These are phyloP conservation scores for Mus musculus DNA, from an alignment of 2,113 vertebrate species.

Conservation along the genomic window GRCm39 chr12:74121501-74122000, in stretches of 20 bases:
- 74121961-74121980: slow-evolving; percentile 77
- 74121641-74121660: neutral
- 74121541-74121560: neutral
- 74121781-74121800: slow-evolving; percentile 29
- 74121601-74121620: neutral
- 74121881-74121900: slow-evolving; percentile 45
- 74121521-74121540: neutral
- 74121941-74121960: slow-evolving; percentile 36
- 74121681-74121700: neutral
- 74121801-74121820: slow-evolving; percentile 72
- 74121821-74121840: slow-evolving; percentile 82
- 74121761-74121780: slow-evolving; percentile 45
- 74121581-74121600: neutral
- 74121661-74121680: neutral
- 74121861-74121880: slow-evolving; percentile 81
- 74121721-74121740: slow-evolving; percentile 59
- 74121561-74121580: slow-evolving; percentile 19
- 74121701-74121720: slow-evolving; percentile 41
- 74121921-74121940: slow-evolving; percentile 58
- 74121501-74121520: neutral
- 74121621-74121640: slow-evolving; percentile 30
- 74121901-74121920: slow-evolving; percentile 59
- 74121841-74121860: slow-evolving; percentile 79
- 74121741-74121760: slow-evolving; percentile 43
- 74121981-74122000: slow-evolving; percentile 80